A percentile compares a stretch with the other conserved stretches of the same genome.
phyloP scores from a whole-genome alignment of 2,888 invertebrate genomes.

The Lasioglossum pauxillum region DNA sequence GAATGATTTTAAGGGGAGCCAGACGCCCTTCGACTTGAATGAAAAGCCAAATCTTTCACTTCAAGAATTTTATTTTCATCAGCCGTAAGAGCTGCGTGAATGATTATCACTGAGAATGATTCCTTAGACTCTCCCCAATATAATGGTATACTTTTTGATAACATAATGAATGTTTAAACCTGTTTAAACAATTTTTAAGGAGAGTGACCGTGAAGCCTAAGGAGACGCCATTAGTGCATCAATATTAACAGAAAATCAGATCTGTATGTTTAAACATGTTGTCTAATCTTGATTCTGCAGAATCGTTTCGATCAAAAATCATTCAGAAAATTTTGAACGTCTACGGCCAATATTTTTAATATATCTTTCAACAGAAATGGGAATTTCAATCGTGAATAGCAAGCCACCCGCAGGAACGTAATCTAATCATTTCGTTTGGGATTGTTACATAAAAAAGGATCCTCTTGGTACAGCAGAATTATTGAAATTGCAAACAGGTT shows the following conservation, averaged over 20 bases:
- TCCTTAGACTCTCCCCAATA: background rate
- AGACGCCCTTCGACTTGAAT: too few species aligned
- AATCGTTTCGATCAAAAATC: too few species aligned
- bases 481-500: background rate
- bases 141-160: background rate
- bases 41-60: background rate
- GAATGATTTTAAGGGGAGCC: too few species aligned
- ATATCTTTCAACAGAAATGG: too few species aligned
- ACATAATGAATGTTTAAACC: background rate
- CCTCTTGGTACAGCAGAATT: background rate
- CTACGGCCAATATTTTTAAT: too few species aligned
- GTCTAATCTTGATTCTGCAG: too few species aligned
- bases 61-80: background rate
- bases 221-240: background rate
- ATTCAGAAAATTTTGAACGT: too few species aligned
- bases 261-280: too few species aligned
- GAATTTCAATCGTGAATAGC: too few species aligned
- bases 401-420: too few species aligned
- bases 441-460: background rate
- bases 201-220: too few species aligned
- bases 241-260: background rate
- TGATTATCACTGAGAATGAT: background rate
- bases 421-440: background rate
- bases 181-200: background rate
- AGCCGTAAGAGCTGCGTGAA: background rate